Percentiles rank a stretch among this genome's conserved stretches.
phyloP scores from a whole-genome alignment of 2,113 vertebrate genomes.

The Bambusicola thoracicus region DNA sequence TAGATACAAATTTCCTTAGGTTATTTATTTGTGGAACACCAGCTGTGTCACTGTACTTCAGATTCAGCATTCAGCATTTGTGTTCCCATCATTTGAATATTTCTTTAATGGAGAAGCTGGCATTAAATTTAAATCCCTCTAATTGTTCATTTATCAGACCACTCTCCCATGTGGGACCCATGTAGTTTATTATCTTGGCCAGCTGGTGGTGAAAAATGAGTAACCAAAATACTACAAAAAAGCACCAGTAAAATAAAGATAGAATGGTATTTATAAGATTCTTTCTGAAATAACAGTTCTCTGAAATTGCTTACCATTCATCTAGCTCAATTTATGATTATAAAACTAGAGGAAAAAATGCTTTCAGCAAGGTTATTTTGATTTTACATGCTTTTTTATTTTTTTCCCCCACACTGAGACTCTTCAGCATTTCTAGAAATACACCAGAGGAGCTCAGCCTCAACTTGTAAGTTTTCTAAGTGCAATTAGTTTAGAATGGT shows the following conservation, averaged over 20 bases:
- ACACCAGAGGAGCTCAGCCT: background rate
- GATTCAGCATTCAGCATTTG: background rate
- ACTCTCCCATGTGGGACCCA: background rate
- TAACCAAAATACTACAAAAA: background rate
- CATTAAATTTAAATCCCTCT: background rate
- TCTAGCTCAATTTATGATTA: background rate
- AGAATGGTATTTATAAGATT: background rate
- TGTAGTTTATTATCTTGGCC: background rate
- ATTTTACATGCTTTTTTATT: background rate
- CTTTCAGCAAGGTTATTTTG: background rate
- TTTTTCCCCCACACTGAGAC: background rate
- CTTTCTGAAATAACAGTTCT: background rate
- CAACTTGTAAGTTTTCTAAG: background rate
- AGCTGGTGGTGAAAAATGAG: background rate
- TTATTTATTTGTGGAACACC: slow-evolving; percentile 32
- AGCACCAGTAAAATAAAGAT: background rate
- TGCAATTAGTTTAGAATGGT: background rate
- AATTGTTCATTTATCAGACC: background rate
- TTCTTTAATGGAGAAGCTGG: background rate
- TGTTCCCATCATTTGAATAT: background rate
- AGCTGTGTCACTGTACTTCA: slow-evolving; percentile 3
- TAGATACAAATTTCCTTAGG: slow-evolving; percentile 44
- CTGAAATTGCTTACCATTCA: background rate
- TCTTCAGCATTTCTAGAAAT: background rate
- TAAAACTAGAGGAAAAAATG: background rate